Evolutionary conservation across 2,113 vertebrate species (phyloP).

Genomic region (Mastomys coucha): DNA sequence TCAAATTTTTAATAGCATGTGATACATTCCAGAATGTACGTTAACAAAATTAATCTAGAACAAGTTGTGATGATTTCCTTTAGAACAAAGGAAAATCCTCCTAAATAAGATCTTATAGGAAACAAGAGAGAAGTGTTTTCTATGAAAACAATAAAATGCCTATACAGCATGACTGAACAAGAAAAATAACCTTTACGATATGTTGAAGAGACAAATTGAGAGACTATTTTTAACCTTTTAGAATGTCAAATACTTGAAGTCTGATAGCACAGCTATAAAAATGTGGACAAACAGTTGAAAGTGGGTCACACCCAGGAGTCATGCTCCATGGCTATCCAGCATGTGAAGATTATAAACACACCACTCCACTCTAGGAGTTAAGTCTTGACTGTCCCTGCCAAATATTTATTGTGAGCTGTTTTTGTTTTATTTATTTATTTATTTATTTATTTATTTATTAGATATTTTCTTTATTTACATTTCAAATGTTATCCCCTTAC

Average conservation of each 20-base stretch:
- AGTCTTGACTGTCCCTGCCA: not conserved
- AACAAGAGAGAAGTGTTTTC: not conserved
- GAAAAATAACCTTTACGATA: not conserved
- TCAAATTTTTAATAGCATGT: not conserved
- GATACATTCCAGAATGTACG: not conserved
- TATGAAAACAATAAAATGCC: not conserved
- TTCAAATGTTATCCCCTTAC: no score
- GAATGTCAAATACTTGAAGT: not conserved
- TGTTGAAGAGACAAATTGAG: not conserved
- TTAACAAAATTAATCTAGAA: not conserved
- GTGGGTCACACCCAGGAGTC: not conserved
- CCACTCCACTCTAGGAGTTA: not conserved
- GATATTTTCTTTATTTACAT: no score
- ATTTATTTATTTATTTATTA: no score
- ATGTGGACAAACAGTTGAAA: no score
- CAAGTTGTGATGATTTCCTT: not conserved
- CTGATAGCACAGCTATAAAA: not conserved
- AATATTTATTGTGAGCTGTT: not conserved
- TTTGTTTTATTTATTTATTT: no score
- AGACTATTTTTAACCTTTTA: not conserved
- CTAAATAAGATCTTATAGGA: not conserved
- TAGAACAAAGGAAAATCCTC: not conserved
- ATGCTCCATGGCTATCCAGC: accelerated
- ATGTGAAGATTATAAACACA: accelerated
- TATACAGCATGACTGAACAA: not conserved